Evolutionary conservation across 2,797 vertebrate genomes (phyloP).

Genomic region (Craterocephalus amniculus): DNA sequence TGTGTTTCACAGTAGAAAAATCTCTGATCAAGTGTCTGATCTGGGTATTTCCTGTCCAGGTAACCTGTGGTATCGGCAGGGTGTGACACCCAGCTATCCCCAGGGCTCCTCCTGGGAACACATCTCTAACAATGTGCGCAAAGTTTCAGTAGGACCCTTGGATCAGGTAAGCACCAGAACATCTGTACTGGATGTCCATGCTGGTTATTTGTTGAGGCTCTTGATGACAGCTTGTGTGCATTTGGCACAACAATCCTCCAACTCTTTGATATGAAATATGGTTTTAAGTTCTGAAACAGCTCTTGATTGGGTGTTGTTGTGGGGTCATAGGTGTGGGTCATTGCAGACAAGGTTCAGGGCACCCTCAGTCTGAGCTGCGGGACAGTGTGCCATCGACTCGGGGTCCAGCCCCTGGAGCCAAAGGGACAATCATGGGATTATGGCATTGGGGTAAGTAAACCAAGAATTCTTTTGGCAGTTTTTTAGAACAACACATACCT

Average conservation of each 20-base stretch:
- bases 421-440: conserved; percentile 95
- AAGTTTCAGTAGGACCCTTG: conserved; percentile 92
- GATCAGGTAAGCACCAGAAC: conserved; percentile 88
- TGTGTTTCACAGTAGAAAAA: not conserved
- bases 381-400: conserved; percentile 91
- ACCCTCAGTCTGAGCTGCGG: conserved; percentile 95
- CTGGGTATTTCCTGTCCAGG: conserved; percentile 75
- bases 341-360: conserved; percentile 96
- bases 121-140: conserved; percentile 95
- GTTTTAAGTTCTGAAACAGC: not conserved
- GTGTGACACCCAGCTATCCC: conserved; percentile 93
- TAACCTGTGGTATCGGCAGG: conserved; percentile 94
- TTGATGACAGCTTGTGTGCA: not conserved
- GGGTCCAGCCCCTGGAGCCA: conserved; percentile 89
- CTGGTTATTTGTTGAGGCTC: not conserved
- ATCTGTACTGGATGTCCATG: not conserved
- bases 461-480: not conserved
- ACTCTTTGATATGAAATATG: not conserved
- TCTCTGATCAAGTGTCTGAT: not conserved
- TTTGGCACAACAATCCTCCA: not conserved
- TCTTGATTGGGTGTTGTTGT: not conserved
- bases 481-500: not conserved
- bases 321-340: conserved; percentile 91
- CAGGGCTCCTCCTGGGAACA: conserved; percentile 95
- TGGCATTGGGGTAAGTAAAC: conserved; percentile 91